phyloP scores from a whole-genome alignment of 2,797 vertebrate species.

The Sebastiscus tertius region DNA sequence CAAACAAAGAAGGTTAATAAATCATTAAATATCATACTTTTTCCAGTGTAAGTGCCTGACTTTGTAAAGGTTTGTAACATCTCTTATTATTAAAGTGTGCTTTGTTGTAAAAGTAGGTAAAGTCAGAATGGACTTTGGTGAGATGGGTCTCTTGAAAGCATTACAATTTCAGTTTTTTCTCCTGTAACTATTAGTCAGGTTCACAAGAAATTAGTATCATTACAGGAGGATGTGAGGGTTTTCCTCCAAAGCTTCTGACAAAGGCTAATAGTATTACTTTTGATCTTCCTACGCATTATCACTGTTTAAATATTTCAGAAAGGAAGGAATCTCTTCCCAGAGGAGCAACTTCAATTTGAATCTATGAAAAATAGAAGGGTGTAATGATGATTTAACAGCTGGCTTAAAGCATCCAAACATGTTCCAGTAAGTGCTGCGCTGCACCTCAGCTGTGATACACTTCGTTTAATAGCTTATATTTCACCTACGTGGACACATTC shows the following conservation, averaged over 20 bases:
- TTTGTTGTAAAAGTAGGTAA: background rate
- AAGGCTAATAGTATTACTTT: background rate
- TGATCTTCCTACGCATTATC: background rate
- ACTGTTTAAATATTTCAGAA: conserved; percentile 21
- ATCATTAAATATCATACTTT: background rate
- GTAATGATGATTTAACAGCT: conserved; percentile 68
- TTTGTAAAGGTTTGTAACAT: background rate
- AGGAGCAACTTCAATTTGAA: conserved; percentile 31
- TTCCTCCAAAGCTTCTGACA: background rate
- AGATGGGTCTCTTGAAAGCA: background rate
- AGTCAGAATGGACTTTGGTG: background rate
- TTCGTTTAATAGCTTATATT: conserved; percentile 59
- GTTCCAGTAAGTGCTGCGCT: conserved; percentile 42
- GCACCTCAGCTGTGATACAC: conserved; percentile 24
- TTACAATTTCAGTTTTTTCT: background rate
- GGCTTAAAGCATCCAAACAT: conserved; percentile 40
- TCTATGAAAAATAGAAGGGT: conserved; percentile 42
- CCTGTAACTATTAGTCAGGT: background rate
- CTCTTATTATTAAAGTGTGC: background rate
- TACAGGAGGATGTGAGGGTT: background rate
- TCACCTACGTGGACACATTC: conserved; percentile 57
- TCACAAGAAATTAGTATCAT: background rate
- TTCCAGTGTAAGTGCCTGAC: background rate
- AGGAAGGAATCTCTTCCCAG: background rate
- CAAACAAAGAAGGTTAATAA: background rate